These are phyloP conservation scores for Drosophila ustulata DNA, from an alignment of 2,888 invertebrate species.

Conservation along the genomic window DNA sequence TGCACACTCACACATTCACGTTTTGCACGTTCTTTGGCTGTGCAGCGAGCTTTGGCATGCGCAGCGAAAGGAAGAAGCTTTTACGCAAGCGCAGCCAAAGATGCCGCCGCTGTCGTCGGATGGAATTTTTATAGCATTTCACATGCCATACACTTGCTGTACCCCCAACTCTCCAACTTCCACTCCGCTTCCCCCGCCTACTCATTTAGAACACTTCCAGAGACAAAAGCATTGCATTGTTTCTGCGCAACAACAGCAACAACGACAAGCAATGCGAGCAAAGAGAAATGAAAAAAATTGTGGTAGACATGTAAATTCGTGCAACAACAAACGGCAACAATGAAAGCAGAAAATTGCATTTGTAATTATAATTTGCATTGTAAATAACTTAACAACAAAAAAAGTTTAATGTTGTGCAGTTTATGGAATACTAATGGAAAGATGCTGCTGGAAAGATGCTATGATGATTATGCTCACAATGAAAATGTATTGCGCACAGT, in stretches of 20 bases:
- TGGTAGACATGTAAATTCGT: conserved; percentile 70
- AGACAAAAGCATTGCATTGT: conserved; percentile 76
- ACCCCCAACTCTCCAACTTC: neutral
- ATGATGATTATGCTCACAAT: conserved; percentile 4
- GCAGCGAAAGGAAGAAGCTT: conserved; percentile 70
- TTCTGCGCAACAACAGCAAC: conserved; percentile 42
- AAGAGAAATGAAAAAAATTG: conserved; percentile 28
- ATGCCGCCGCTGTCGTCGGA: conserved; percentile 30
- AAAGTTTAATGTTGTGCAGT: conserved; percentile 31
- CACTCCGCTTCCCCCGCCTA: neutral
- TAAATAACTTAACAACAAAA: conserved; percentile 23
- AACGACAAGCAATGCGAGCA: conserved; percentile 4
- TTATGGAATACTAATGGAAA: conserved; percentile 4
- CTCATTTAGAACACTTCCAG: conserved; percentile 26
- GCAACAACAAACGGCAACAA: conserved; percentile 54
- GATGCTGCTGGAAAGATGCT: neutral
- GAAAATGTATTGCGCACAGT: conserved; percentile 11
- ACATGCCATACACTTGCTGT: conserved; percentile 57
- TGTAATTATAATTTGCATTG: conserved; percentile 67
- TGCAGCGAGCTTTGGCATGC: conserved; percentile 65
- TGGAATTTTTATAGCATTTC: conserved; percentile 77
- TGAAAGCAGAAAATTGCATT: conserved; percentile 46
- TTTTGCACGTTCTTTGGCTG: conserved; percentile 22
- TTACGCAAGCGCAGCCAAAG: conserved; percentile 69
- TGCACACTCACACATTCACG: conserved; percentile 12